These are phyloP conservation scores for Ypsolopha scabrella DNA, from an alignment of 2,888 invertebrate species.

Conservation along the genomic window DNA sequence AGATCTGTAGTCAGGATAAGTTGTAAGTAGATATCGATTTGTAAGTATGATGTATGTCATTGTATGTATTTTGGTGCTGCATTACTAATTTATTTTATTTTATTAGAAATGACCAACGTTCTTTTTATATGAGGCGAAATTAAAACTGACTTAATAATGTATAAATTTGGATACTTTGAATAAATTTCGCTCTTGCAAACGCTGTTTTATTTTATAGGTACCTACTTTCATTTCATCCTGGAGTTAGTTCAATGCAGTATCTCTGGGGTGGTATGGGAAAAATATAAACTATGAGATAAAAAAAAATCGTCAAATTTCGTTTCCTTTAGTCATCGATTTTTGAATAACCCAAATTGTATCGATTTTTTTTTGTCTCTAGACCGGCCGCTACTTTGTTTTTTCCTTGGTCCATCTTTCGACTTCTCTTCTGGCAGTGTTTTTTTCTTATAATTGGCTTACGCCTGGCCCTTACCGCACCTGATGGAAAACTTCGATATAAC, in stretches of 20 bases:
- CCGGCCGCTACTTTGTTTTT: too few species aligned
- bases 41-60: constrained; percentile 56
- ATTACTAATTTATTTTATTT: constrained; percentile 66
- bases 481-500: too few species aligned
- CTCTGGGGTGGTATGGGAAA: not conserved
- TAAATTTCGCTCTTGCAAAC: constrained; percentile 51
- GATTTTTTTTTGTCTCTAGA: too few species aligned
- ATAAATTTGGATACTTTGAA: constrained; percentile 59
- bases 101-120: constrained; percentile 43
- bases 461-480: too few species aligned
- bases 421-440: too few species aligned
- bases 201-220: constrained; percentile 29
- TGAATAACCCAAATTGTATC: too few species aligned
- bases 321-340: too few species aligned
- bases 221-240: not conserved
- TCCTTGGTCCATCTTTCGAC: too few species aligned
- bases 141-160: constrained; percentile 43
- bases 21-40: constrained; percentile 36
- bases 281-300: not conserved
- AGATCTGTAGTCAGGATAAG: constrained; percentile 17
- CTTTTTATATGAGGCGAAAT: constrained; percentile 53
- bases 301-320: too few species aligned
- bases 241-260: not conserved
- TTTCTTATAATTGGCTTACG: too few species aligned
- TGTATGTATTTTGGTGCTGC: constrained; percentile 67